Conservation (phyloP, 2,888 invertebrate genomes). For the Eupithecia insigniata region DNA sequence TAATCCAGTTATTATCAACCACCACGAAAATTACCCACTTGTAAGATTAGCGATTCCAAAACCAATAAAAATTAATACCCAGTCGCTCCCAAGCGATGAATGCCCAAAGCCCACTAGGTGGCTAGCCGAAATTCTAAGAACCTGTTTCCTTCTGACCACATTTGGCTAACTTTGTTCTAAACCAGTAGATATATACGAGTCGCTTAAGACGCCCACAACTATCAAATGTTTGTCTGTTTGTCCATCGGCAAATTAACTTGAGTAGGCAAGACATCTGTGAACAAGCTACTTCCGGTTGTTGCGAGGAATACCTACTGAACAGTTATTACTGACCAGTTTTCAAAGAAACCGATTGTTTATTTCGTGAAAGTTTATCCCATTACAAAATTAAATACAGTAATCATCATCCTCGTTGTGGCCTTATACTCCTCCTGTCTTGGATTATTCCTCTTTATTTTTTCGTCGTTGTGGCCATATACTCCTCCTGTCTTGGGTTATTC, state of each 20-base stretch:
- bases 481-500: not conserved
- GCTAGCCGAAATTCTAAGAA: conserved; percentile 25
- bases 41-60: not conserved
- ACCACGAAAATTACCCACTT: not conserved
- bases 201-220: conserved; percentile 38
- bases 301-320: not conserved
- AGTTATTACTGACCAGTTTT: conserved; percentile 3
- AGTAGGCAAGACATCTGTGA: conserved; percentile 56
- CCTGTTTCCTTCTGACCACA: conserved; percentile 22
- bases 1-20: not conserved
- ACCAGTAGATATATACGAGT: conserved; percentile 22
- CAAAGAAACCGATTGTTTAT: conserved; percentile 11
- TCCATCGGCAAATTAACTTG: conserved; percentile 54
- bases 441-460: not conserved
- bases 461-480: not conserved
- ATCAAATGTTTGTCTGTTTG: conserved; percentile 50
- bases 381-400: not conserved
- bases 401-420: not conserved
- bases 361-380: conserved; percentile 3
- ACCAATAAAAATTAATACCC: not conserved
- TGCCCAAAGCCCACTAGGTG: not conserved
- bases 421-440: not conserved
- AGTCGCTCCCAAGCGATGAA: not conserved
- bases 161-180: conserved; percentile 23
- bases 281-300: conserved; percentile 56